phyloP scores from a whole-genome alignment of 2,113 vertebrate species.

The Nicator chloris region DNA sequence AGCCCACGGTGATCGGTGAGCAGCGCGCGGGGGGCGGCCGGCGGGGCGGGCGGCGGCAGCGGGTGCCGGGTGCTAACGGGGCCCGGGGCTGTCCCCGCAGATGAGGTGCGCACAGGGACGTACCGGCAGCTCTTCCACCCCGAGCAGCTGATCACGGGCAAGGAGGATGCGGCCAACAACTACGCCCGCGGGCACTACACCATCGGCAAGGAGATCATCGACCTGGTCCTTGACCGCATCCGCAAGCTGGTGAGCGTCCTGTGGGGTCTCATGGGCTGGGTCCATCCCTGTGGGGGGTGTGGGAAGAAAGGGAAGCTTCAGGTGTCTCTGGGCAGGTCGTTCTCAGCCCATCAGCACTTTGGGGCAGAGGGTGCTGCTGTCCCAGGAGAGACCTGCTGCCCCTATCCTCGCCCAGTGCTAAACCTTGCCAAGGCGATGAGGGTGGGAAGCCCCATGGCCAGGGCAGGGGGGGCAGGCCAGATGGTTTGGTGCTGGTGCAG shows the following conservation, averaged over 20 bases:
- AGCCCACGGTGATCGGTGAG: conserved; percentile 57
- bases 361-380: not conserved
- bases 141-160: conserved; percentile 71
- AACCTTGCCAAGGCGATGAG: not conserved
- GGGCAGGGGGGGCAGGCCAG: not conserved
- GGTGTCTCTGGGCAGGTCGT: not conserved
- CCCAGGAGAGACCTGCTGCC: not conserved
- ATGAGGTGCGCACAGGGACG: too few species aligned
- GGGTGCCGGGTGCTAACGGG: too few species aligned
- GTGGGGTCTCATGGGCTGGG: not conserved
- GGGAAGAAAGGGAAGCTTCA: not conserved
- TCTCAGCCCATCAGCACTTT: not conserved
- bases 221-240: conserved; percentile 44
- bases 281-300: not conserved
- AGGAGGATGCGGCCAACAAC: conserved; percentile 73
- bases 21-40: not conserved
- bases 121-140: conserved; percentile 54
- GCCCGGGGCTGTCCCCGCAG: too few species aligned
- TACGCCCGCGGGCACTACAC: conserved; percentile 73
- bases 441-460: not conserved
- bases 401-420: not conserved
- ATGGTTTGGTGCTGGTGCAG: not conserved
- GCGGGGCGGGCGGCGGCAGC: too few species aligned
- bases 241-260: not conserved
- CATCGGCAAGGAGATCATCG: conserved; percentile 71